Base-by-base conservation (phyloP, 2,797 vertebrate species). In the Chelmon rostratus region DNA sequence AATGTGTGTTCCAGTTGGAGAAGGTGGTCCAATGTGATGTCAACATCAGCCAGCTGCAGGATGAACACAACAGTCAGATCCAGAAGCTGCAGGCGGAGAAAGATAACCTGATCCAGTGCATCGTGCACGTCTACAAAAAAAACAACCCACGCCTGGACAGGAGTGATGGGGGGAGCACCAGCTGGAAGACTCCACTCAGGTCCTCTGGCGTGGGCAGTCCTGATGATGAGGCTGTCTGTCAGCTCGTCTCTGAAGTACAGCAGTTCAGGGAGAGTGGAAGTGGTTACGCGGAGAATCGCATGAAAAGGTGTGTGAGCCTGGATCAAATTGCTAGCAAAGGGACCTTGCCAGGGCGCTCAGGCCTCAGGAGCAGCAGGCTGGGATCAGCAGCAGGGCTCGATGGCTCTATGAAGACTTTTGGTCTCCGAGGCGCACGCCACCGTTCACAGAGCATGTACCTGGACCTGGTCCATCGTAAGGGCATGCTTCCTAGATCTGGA, bases 1-100 rank as follows among this genome's bases (percentile, higher is more conserved):
- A 95, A 78, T 96, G 96, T 25, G 94, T 93, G 61, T 95, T 93
- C 78, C 92, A 93, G 88, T 79, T 96, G 78, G 95, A 96, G 83
- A 93, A 91, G 38, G 91, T 96, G 42, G 84, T 95, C 6, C 89
- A 93, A 7, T 94, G 84, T 16, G 95, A 96, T 8, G 76, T 95
- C 16, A 75, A 90, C 68, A 90, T 94, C 23, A 77, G 87, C 40
- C 90, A 90, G 68, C 82, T 96, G 62, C 92, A 91, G 84, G 92
- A 94, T 1, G 85, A 93, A 13, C 89, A 94, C 46, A 82, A 44
- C 50, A 71, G 33, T 65, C 87, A 87, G 56, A 70, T 94, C 47
- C 94, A 93, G 75, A 94, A 82, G 69, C 82, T 96, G 31, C 92
- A 92, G 75, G 89, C 70, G 0, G 95, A 96, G 74, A 94, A 93